These are phyloP conservation scores for Cyclopterus lumpus DNA, from an alignment of 2,797 vertebrate species.

Conservation along the genomic window DNA sequence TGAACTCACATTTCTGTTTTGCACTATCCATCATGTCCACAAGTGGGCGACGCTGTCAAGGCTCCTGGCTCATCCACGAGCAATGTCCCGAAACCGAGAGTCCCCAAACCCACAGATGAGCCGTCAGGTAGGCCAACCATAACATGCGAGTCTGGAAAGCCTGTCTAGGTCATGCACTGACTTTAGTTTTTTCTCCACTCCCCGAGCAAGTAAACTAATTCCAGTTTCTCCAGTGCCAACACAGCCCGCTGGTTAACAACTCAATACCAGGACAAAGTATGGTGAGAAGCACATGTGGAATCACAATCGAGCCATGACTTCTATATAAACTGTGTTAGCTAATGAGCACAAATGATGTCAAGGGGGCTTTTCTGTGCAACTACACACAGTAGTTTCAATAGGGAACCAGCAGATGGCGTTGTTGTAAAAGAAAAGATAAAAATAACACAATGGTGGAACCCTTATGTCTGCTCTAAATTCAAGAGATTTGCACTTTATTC, in stretches of 20 bases:
- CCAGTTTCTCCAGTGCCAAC: not conserved
- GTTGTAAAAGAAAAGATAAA: constrained; percentile 39
- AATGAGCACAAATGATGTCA: not conserved
- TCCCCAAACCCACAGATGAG: not conserved
- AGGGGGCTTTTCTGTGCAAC: not conserved
- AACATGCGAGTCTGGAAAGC: not conserved
- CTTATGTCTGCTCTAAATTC: not conserved
- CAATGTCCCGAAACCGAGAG: not conserved
- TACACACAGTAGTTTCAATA: constrained; percentile 19
- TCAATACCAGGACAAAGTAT: not conserved
- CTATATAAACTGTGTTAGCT: not conserved
- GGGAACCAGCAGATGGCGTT: constrained; percentile 63
- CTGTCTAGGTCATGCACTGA: not conserved
- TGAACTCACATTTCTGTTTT: not conserved
- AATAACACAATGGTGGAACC: not conserved
- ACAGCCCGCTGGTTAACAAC: not conserved
- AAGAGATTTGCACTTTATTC: constrained; percentile 21
- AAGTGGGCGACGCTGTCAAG: constrained; percentile 54
- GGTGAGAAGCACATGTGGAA: constrained; percentile 21
- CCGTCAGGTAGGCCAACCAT: constrained; percentile 21
- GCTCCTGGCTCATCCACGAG: not conserved
- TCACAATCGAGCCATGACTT: not conserved
- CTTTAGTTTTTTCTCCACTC: not conserved
- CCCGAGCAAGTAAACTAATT: not conserved
- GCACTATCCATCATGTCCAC: constrained; percentile 47